Percentiles rank a stretch among this genome's conserved stretches.
Evolutionary conservation across 2,113 vertebrate genomes (phyloP).

Genomic region (Periophthalmus modestus): DNA sequence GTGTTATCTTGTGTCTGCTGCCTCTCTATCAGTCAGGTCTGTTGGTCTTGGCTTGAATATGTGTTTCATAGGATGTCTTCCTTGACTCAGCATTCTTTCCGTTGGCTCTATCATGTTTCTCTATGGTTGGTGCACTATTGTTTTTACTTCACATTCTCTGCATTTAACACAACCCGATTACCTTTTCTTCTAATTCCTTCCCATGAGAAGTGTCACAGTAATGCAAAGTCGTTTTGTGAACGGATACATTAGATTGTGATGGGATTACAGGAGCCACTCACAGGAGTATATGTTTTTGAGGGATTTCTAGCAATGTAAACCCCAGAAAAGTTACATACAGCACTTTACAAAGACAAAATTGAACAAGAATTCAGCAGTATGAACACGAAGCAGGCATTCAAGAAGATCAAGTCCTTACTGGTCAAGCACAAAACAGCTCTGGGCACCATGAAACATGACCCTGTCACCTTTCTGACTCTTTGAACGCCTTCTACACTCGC

Average conservation of each 20-base stretch:
- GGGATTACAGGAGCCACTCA: too few species aligned
- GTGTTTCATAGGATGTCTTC: slow-evolving; percentile 32
- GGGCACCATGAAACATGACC: too few species aligned
- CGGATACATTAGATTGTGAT: neutral
- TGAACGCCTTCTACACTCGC: too few species aligned
- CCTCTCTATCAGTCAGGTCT: slow-evolving; percentile 1
- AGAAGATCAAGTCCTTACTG: too few species aligned
- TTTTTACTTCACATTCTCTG: slow-evolving; percentile 8
- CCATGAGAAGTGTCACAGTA: neutral
- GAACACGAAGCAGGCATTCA: too few species aligned
- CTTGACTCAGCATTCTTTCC: slow-evolving; percentile 42
- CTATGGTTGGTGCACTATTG: neutral
- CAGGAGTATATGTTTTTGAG: too few species aligned
- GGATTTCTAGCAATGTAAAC: too few species aligned
- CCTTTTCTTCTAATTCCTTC: neutral
- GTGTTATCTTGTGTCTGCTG: neutral
- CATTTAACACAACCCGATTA: slow-evolving; percentile 1
- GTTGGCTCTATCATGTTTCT: slow-evolving; percentile 6
- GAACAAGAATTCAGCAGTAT: too few species aligned
- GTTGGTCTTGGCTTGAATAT: slow-evolving; percentile 32
- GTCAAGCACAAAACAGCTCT: too few species aligned
- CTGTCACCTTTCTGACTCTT: too few species aligned
- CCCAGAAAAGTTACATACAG: too few species aligned
- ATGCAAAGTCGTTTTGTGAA: neutral
- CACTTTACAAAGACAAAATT: too few species aligned